Percentiles rank a stretch among this genome's conserved stretches.
Conservation (phyloP, 2,113 vertebrate species). For the Gambusia affinis region DNA sequence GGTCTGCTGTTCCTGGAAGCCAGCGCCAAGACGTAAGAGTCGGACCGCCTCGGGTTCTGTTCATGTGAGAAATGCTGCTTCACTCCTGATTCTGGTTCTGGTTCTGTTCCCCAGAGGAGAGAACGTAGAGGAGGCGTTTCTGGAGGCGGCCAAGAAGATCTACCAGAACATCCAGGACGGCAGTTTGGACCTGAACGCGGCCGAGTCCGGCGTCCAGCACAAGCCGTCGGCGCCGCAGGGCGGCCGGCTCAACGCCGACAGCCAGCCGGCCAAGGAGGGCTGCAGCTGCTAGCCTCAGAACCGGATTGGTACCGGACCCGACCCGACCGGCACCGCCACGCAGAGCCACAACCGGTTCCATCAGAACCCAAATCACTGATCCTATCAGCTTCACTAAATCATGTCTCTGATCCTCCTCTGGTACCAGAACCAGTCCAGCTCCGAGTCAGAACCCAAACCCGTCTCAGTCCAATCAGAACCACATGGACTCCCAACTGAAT, state of each 20-base stretch:
- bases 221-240: conserved; percentile 95
- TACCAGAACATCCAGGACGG: conserved; percentile 99
- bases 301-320: background rate
- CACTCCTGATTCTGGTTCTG: background rate
- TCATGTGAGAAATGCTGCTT: background rate
- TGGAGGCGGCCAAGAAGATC: conserved; percentile 98
- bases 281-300: conserved; percentile 89
- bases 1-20: conserved; percentile 97
- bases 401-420: background rate
- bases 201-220: conserved; percentile 96
- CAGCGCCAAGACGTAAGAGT: conserved; percentile 97
- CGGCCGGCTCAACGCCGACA: conserved; percentile 90
- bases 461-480: too few species aligned
- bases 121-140: conserved; percentile 96
- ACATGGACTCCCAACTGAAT: background rate
- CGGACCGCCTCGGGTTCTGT: too few species aligned
- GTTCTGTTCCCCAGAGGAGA: conserved; percentile 82
- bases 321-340: background rate
- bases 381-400: background rate
- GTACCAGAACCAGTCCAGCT: background rate
- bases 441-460: background rate
- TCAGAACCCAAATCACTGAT: background rate
- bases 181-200: conserved; percentile 96
- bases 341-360: background rate
- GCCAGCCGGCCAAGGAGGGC: conserved; percentile 93